Evolutionary conservation across 2,113 vertebrate species (phyloP), one percentile per base, ranked within the genome.

Genomic region (Eonycteris spelaea): DNA sequence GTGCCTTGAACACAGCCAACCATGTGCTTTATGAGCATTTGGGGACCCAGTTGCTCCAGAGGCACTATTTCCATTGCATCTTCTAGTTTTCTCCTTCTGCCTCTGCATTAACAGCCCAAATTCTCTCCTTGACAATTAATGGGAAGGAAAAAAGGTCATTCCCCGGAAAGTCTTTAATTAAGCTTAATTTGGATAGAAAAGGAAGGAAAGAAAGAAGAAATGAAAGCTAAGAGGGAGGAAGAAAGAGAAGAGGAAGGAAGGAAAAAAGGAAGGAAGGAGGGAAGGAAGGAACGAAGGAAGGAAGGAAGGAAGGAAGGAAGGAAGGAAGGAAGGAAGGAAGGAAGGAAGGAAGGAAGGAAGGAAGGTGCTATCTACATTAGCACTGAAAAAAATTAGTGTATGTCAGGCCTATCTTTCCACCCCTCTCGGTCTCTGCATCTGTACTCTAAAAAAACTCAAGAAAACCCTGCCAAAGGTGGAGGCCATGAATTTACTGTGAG

Each of bases 271-370:
- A 5, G 15, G 7, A 30, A 2, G 51, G 38, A 12, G 21, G 53
- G 22, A 19, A 28, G 10, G 24, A 51, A 26, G 16, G 15, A 16
- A n/a, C 12, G 30, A 57, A 8, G 10, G 21, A 71, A 5, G 8
- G 30, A 33, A 48, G 21, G 21, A 68, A 68, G 38, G 48, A 70
- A 35, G 28, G 43, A n/a, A 51, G 18, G 24, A 12, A 0, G 30
- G 26, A n/a, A 55, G 8, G 8, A 19, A 1, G 38, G 45, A 21
- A 18, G 10, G 15, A 2, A 13, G 30, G 26, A n/a, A 55, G 8
- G 8, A 19, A 1, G 38, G 45, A 21, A 18, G 10, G 15, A 2
- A 16, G 9, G 22, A n/a, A 55, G 8, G 8, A 19, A 1, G 38
- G 45, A 21, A 18, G 10, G 15, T 2, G 5, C 28, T 33, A 8